Evolutionary conservation across 2,888 invertebrate species (phyloP).

Genomic region (Eumacrocentrus americanus): DNA sequence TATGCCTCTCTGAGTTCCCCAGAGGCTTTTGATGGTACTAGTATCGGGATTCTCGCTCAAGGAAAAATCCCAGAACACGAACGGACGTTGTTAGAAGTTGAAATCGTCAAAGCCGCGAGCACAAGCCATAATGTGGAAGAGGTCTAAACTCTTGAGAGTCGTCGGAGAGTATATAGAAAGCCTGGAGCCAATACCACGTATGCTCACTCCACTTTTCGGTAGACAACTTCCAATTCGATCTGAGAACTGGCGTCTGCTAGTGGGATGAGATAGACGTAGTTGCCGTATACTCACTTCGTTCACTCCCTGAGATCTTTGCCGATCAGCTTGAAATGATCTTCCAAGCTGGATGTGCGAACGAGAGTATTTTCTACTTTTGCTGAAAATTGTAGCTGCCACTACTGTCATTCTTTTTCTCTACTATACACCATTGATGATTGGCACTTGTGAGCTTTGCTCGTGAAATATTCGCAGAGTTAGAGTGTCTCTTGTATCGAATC

Average conservation of each 20-base stretch:
- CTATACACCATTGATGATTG: not conserved
- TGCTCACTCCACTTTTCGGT: conserved; percentile 26
- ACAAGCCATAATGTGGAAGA: conserved; percentile 20
- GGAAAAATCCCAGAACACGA: conserved; percentile 6
- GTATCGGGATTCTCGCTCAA: not conserved
- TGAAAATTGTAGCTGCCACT: conserved; percentile 4
- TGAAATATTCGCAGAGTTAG: not conserved
- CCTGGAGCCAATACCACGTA: conserved; percentile 26
- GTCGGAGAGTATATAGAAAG: conserved; percentile 19
- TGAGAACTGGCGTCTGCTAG: conserved; percentile 20
- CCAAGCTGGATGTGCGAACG: conserved; percentile 1
- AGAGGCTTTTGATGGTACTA: not conserved
- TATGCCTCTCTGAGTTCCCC: too few relatives aligned
- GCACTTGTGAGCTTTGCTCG: conserved; percentile 11
- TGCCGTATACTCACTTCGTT: not conserved
- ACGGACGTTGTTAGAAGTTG: conserved; percentile 30
- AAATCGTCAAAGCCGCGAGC: conserved; percentile 24
- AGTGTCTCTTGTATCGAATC: not conserved
- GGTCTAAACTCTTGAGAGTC: conserved; percentile 20
- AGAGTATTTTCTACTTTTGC: conserved; percentile 18
- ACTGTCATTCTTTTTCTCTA: too few relatives aligned
- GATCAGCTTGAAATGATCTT: conserved; percentile 19
- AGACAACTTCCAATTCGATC: conserved; percentile 30
- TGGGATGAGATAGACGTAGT: conserved; percentile 15
- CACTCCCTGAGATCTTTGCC: conserved; percentile 2